These are phyloP conservation scores for Calyptommatus sinebrachiatus DNA, from an alignment of 2,113 vertebrate species.

Conservation along the genomic window DNA sequence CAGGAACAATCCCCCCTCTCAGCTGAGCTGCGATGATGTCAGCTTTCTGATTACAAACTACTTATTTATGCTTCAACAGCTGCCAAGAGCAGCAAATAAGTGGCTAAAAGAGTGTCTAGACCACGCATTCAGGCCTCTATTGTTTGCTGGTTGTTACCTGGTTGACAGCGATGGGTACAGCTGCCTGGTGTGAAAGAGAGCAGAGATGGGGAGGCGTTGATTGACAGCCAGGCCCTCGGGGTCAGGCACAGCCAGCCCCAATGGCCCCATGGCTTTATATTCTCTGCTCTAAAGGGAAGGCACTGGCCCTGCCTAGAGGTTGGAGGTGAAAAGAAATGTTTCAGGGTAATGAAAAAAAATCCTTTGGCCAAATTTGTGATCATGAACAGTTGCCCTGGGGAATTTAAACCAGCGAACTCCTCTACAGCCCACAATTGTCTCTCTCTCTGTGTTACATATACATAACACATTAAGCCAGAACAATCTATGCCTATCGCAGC, in stretches of 20 bases:
- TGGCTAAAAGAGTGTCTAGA: slow-evolving; percentile 91
- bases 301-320: slow-evolving; percentile 75
- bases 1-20: slow-evolving; percentile 83
- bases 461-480: slow-evolving; percentile 28
- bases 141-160: slow-evolving; percentile 87
- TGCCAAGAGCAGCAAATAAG: slow-evolving; percentile 90
- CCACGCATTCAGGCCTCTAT: slow-evolving; percentile 86
- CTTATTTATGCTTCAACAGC: slow-evolving; percentile 90
- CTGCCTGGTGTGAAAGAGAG: slow-evolving; percentile 84
- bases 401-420: slow-evolving; percentile 62
- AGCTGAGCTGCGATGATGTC: slow-evolving; percentile 85
- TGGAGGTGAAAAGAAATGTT: slow-evolving; percentile 83
- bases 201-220: slow-evolving; percentile 76
- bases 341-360: slow-evolving; percentile 82
- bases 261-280: slow-evolving; percentile 81
- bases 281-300: slow-evolving; percentile 73
- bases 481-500: slow-evolving; percentile 21
- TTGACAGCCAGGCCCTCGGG: slow-evolving; percentile 81
- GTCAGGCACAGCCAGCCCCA: slow-evolving; percentile 75
- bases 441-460: slow-evolving; percentile 13
- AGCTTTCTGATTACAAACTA: slow-evolving; percentile 90
- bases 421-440: slow-evolving; percentile 29
- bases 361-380: slow-evolving; percentile 78
- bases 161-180: slow-evolving; percentile 87
- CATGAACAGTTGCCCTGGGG: slow-evolving; percentile 73